phyloP scores from a whole-genome alignment of 1,140 invertebrate species.

The Brachionus paranguensis region DNA sequence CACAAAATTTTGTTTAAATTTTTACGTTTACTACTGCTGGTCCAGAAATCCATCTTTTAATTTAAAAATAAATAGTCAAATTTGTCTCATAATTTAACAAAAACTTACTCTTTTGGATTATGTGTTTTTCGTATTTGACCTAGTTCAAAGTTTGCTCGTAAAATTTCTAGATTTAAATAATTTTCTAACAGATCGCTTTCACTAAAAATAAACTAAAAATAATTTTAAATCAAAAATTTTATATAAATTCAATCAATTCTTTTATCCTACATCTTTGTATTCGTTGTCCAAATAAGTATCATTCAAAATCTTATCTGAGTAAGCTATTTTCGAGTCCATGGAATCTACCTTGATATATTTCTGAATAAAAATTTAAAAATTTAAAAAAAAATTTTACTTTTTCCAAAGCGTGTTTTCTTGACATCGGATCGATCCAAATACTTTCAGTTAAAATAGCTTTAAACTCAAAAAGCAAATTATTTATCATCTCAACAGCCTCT shows the following conservation, averaged over 20 bases:
- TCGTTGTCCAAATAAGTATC: slow-evolving; percentile 44
- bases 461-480: slow-evolving; percentile 70
- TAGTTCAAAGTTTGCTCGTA: not conserved
- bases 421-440: slow-evolving; percentile 71
- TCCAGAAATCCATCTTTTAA: slow-evolving; percentile 56
- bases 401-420: slow-evolving; percentile 66
- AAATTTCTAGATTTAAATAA: slow-evolving; percentile 15
- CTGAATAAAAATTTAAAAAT: slow-evolving; percentile 6
- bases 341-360: slow-evolving; percentile 39
- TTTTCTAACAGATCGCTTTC: slow-evolving; percentile 3
- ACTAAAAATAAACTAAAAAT: slow-evolving; percentile 36
- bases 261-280: slow-evolving; percentile 43
- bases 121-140: not conserved
- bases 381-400: slow-evolving; percentile 59
- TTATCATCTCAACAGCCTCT: slow-evolving; percentile 71
- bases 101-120: slow-evolving; percentile 33
- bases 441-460: slow-evolving; percentile 63
- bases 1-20: not conserved
- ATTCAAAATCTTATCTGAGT: slow-evolving; percentile 46
- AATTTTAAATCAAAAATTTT: not conserved
- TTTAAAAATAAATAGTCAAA: not conserved
- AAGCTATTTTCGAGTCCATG: slow-evolving; percentile 44
- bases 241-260: too few species aligned
- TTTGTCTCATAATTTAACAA: not conserved
- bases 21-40: slow-evolving; percentile 58